Evolutionary conservation across 2,888 invertebrate species (phyloP), one percentile per base, ranked within the genome.

Genomic region (Alviniconcha strummeri): DNA sequence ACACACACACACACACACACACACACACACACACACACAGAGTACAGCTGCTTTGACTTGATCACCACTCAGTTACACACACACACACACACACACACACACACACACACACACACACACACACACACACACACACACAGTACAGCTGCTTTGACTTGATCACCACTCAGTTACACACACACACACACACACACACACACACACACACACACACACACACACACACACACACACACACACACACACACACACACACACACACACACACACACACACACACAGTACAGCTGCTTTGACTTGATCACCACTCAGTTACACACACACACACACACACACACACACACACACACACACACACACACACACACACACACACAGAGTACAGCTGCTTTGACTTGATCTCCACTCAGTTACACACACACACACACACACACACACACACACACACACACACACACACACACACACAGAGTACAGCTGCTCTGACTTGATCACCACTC

Each of bases 31-130:
- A 72, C 72, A 52, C 72, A 72, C 52, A 72, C 72, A 72, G 1
- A 72, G 11, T 9, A 11, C 7, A 7, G 11, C 60, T 8, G 8
- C 7, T 11, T 8, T 11, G 11, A 11, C 7, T 11, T 8, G 8
- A 60, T 11, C 7, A 11, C 7, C 60, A 60, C 60, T 8, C 60
- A 60, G 8, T 8, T 11, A 76, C 76, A 76, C 76, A 55, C 76
- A 6, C 76, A 56, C 56, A 56, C 56, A 56, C 56, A 54, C 3
- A 54, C 55, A 75, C 15, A 52, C 75, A 19, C 15, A 75, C 15
- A 56, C 76, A 56, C 76, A 56, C 76, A 17, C 76, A 56, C 55
- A 55, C 76, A 76, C 76, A 56, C 76, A 76, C 76, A 76, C 55
- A 56, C 76, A 76, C 17, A 76, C 6, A 5, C 72, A 72, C 8